Conservation (phyloP, 2,797 vertebrate genomes). For the Apogon talboti region DNA sequence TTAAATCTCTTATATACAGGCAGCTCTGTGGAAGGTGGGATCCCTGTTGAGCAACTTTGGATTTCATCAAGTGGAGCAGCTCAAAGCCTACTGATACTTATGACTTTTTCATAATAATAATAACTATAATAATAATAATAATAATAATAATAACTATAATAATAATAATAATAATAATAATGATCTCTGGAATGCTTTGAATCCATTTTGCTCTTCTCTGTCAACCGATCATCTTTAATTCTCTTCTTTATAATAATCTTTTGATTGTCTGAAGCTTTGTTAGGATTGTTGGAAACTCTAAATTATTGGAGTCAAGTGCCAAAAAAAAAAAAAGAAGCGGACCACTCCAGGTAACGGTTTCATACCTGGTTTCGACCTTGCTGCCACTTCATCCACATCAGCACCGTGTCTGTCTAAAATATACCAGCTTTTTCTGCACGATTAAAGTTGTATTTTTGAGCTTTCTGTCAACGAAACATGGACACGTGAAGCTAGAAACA, state of each 20-base stretch:
- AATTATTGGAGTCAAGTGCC: constrained; percentile 63
- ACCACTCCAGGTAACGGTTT: constrained; percentile 27
- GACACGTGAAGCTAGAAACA: constrained; percentile 40
- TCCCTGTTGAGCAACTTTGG: constrained; percentile 61
- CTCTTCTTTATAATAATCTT: constrained; percentile 37
- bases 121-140: constrained; percentile 13
- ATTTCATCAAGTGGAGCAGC: constrained; percentile 56
- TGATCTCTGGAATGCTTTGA: constrained; percentile 66
- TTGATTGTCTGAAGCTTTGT: constrained; percentile 82
- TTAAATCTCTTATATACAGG: constrained; percentile 69
- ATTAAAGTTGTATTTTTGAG: constrained; percentile 26
- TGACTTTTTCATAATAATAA: constrained; percentile 32
- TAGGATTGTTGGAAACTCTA: constrained; percentile 55
- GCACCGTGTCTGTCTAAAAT: constrained; percentile 37
- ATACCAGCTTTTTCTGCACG: constrained; percentile 34
- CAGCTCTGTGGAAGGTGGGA: constrained; percentile 61
- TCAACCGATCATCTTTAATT: constrained; percentile 23
- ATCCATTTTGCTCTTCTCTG: constrained; percentile 30
- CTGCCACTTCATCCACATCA: constrained; percentile 40
- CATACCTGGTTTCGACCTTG: constrained; percentile 24
- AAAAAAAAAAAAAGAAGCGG: constrained; percentile 35
- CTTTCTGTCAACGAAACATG: constrained; percentile 41
- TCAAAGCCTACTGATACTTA: constrained; percentile 28
- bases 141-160: background rate
- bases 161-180: constrained; percentile 10